Base-by-base conservation (phyloP, 1,140 invertebrate genomes). In the Atta texana region DNA sequence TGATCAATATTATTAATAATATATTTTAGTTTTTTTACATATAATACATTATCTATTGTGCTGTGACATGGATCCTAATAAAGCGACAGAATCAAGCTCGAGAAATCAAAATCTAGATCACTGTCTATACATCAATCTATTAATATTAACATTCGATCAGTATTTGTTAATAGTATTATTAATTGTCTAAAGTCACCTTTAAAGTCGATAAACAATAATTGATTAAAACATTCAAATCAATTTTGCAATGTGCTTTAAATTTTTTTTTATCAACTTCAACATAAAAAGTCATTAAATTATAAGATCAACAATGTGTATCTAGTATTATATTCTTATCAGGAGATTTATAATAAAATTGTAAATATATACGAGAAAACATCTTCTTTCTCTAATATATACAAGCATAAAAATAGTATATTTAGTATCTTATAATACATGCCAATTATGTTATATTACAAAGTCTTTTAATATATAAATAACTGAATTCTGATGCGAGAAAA, bases 171-270 rank as follows among this genome's bases (percentile, higher is more conserved):
- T 39, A 39, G 7, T 39, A 39, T 39, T 39, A 39, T 39, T 39
- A 8, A 39, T 7, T 7, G 7, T 39, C 6, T 39, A 39, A 39
- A 7, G 0, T 39, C 6, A 39, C 0, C 6, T 39, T 39, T 39
- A 39, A 39, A 8, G 7, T 39, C 0, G 7, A 7, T 7, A 8
- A 39, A 39, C 34, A 39, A 0, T 39, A 39, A 39, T 39, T 39
- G 34, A 71, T 71, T 81, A 21, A 10, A 34, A 8, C 34, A n/a
- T 44, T 39, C 7, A 39, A 39, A 39, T 57, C 18, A 82, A 72
- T 3, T 81, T 6, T 16, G 34, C 5, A 57, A 53, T 53, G 1
- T 14, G 24, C 24, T 72, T 39, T 51, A 21, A 55, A 55, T 39
- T 39, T 39, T 39, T 39, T 3, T 71, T 3, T 49, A 10, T 68